Base-by-base conservation (phyloP, 1,140 invertebrate species). In the Saccostrea cuccullata region DNA sequence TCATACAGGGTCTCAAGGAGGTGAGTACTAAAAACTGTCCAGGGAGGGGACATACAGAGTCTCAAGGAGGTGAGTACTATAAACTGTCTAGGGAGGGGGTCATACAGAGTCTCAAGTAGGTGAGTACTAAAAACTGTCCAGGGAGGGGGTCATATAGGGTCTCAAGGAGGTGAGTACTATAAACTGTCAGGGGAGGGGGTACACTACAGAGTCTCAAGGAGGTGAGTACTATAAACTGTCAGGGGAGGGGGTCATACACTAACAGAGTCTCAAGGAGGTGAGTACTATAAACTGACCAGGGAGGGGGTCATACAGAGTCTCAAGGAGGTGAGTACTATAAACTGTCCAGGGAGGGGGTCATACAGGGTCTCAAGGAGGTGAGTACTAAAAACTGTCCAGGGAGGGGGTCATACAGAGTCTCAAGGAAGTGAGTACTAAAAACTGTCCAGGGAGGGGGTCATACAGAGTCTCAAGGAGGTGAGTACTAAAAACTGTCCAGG, bases 31-130 rank as follows among this genome's bases (percentile, higher is more conserved):
- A n/a, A 64, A 64, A 64, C 13, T 64, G 30, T 36, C n/a, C n/a
- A n/a, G n/a, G n/a, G n/a, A n/a, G n/a, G n/a, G n/a, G n/a, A n/a
- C 1, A 96, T 92, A 89, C 88, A 15, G 20, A 15, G 58, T 60
- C 20, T 17, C 58, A 13, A 4, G 13, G 17, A 20, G 15, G 58
- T 64, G 17, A 64, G 17, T 17, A 6, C 15, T 64, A 2, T 6
- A 64, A 64, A 64, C 13, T 64, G 30, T 36, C n/a, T n/a, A n/a
- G n/a, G n/a, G n/a, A n/a, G n/a, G n/a, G n/a, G n/a, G n/a, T n/a
- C 1, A 96, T 92, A 89, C 88, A 15, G 20, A 15, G 58, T 60
- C 20, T 17, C 58, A 13, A 4, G 13, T 0, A 20, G 15, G 58
- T 64, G 17, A 64, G 17, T 17, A 6, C 15, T 64, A 2, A n/a